Percentiles rank a stretch among this genome's conserved stretches.
phyloP scores from a whole-genome alignment of 2,797 vertebrate genomes.

The Coendou prehensilis region DNA sequence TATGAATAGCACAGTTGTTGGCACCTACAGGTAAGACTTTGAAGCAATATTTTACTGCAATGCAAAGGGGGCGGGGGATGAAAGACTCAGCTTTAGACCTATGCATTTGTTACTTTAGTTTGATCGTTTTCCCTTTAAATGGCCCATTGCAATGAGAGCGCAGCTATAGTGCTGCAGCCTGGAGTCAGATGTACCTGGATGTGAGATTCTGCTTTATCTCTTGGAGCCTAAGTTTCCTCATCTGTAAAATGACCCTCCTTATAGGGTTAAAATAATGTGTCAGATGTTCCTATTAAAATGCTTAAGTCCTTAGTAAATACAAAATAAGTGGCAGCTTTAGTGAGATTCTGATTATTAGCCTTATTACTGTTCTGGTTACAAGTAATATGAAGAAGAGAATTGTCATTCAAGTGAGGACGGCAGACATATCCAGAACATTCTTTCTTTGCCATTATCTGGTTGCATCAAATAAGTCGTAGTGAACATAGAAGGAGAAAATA shows the following conservation, averaged over 20 bases:
- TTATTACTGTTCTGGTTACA: not conserved
- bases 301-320: not conserved
- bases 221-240: not conserved
- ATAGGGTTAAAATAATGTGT: not conserved
- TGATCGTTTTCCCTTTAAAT: not conserved
- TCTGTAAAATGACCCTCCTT: not conserved
- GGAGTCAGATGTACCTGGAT: not conserved
- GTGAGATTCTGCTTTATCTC: not conserved
- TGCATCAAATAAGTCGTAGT: not conserved
- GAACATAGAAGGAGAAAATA: conserved; percentile 3
- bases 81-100: not conserved
- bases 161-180: not conserved
- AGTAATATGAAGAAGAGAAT: not conserved
- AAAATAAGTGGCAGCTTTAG: not conserved
- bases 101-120: not conserved
- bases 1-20: not conserved
- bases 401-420: not conserved
- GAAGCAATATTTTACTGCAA: not conserved
- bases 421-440: not conserved
- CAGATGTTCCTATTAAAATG: not conserved
- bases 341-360: not conserved
- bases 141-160: not conserved
- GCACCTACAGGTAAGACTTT: not conserved
- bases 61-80: not conserved
- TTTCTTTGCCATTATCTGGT: not conserved